phyloP scores from a whole-genome alignment of 2,888 invertebrate genomes.

The Agriopis leucophaearia region DNA sequence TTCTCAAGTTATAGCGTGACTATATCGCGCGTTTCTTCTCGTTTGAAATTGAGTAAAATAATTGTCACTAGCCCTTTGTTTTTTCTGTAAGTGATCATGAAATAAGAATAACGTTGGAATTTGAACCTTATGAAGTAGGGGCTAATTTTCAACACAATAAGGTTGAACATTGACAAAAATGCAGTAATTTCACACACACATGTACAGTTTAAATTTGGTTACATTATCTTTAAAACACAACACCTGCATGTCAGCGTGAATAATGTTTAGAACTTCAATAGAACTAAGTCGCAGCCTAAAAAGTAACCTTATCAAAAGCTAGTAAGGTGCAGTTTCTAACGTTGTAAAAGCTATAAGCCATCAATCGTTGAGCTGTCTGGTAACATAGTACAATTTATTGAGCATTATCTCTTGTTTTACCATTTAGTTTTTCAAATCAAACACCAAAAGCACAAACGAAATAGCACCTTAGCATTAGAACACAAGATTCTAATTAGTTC shows the following conservation, averaged over 20 bases:
- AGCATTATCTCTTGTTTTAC: not conserved
- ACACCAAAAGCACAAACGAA: not conserved
- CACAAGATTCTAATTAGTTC: slow-evolving; percentile 12
- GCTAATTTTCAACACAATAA: too few relatives aligned
- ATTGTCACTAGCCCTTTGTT: too few relatives aligned
- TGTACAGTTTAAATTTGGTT: not conserved
- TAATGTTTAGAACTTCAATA: not conserved
- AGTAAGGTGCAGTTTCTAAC: not conserved
- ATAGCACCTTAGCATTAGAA: not conserved
- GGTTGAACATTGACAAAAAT: too few relatives aligned
- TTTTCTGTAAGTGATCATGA: too few relatives aligned
- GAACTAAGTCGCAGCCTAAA: not conserved
- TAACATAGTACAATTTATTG: not conserved
- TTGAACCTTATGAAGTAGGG: too few relatives aligned
- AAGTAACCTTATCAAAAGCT: not conserved
- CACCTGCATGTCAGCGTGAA: not conserved
- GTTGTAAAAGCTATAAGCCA: not conserved
- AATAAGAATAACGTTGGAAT: too few relatives aligned
- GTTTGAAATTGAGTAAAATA: too few relatives aligned
- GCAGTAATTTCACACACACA: too few relatives aligned
- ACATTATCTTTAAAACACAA: not conserved
- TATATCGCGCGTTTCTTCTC: too few relatives aligned
- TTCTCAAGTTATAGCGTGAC: too few relatives aligned
- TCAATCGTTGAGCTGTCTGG: not conserved
- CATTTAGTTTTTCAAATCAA: not conserved